phyloP scores from a whole-genome alignment of 2,888 invertebrate genomes.

The Entomobrya proxima region DNA sequence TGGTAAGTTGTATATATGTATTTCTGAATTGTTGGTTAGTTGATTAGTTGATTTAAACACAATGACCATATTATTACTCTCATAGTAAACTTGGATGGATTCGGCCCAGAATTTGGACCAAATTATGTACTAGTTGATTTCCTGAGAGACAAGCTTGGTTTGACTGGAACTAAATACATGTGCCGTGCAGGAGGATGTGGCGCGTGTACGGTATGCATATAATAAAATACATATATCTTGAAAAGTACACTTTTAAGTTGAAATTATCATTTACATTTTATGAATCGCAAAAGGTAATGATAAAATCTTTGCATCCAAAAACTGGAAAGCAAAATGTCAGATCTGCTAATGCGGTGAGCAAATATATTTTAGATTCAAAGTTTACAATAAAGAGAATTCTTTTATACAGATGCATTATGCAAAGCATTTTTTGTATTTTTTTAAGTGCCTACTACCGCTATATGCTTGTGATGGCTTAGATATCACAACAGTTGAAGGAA shows the following conservation, averaged over 20 bases:
- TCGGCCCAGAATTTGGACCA: constrained; percentile 29
- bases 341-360: constrained; percentile 33
- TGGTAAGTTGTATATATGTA: background rate
- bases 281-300: constrained; percentile 78
- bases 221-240: too few relatives aligned
- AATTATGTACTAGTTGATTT: constrained; percentile 78
- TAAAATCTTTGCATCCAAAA: constrained; percentile 13
- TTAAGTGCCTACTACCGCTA: constrained; percentile 78
- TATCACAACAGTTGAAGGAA: constrained; percentile 78
- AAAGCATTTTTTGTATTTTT: background rate
- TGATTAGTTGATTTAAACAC: background rate
- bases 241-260: too few relatives aligned
- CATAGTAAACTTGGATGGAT: background rate
- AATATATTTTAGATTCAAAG: background rate
- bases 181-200: constrained; percentile 81
- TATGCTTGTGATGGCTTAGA: constrained; percentile 77
- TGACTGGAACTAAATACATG: constrained; percentile 84
- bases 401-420: too few relatives aligned
- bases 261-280: too few relatives aligned
- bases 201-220: constrained; percentile 15
- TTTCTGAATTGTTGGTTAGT: too few relatives aligned
- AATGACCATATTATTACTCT: background rate
- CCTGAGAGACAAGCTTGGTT: constrained; percentile 81
- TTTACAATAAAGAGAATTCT: background rate
- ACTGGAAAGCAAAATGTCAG: background rate